Evolutionary conservation across 2,113 vertebrate genomes (phyloP), one percentile per base, ranked within the genome.

Genomic region (Pachyramphus minor): DNA sequence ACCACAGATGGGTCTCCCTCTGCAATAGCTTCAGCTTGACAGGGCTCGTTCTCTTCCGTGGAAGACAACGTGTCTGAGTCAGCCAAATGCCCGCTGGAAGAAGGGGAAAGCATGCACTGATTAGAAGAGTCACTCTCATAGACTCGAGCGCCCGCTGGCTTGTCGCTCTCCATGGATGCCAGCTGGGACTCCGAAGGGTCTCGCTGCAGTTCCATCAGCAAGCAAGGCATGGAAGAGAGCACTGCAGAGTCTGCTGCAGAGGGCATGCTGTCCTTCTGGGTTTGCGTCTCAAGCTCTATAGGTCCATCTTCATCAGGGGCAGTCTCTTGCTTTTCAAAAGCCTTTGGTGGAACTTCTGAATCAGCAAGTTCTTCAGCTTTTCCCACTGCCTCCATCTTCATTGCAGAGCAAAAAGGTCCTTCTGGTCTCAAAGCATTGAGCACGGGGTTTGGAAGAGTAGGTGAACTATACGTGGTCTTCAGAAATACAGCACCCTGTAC

Each of bases 71-170:
- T 99, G 91, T 99, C 99, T 15, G 99, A 99, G 96, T 99, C 99
- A 11, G 99, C 99, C 77, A 99, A 98, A 95, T 99, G 99, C 83
- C 99, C 99, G 4, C 99, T 99, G 96, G 99, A 99, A 83, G 99
- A 99, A 74, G 99, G 99, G 37, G 99, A 99, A 73, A 99, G 98
- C 99, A 99, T 99, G 97, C 99, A 99, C 82, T 99, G 98, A 60
- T 99, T 99, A 50, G 99, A 99, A 87, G 99, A 99, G 98, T 99
- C 99, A 96, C 99, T 99, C 96, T 99, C 99, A 13, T 99, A 99
- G 90, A 98, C 94, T 37, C 86, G 98, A 59, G 97, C 96, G 31
- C 98, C 89, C 1, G 79, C 79, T 1, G 98, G 98, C 90, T 99
- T 99, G 78, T 99, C 98, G 0, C 98, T 98, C 63, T 98, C 99